These are phyloP conservation scores for Clupea harengus DNA, from an alignment of 2,113 vertebrate species.

Conservation along the genomic window DNA sequence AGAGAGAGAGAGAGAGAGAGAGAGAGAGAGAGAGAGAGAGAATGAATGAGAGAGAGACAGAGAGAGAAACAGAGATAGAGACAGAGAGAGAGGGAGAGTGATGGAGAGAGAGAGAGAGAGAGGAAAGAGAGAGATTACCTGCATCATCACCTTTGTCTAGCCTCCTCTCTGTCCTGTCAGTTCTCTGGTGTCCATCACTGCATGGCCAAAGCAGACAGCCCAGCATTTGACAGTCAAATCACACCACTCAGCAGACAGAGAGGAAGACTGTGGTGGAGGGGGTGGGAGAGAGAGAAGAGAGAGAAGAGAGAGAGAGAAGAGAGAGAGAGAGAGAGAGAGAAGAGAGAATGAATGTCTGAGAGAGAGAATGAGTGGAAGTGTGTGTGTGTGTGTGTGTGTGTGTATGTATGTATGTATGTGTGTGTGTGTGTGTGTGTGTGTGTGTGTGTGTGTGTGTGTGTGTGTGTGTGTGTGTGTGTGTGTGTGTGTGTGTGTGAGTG, in stretches of 20 bases:
- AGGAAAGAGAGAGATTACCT: neutral
- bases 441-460: neutral
- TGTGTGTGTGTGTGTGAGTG: neutral
- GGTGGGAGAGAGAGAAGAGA: conserved; percentile 23
- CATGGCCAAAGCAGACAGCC: conserved; percentile 37
- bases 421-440: neutral
- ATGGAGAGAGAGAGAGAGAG: neutral
- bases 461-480: neutral
- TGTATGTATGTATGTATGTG: neutral
- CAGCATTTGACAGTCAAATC: conserved; percentile 75
- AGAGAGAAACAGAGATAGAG: too few species aligned
- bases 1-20: neutral
- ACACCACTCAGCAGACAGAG: conserved; percentile 58
- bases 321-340: conserved; percentile 15
- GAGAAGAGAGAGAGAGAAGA: neutral
- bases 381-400: neutral
- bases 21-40: neutral
- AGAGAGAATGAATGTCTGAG: too few species aligned
- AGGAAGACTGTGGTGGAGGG: conserved; percentile 17
- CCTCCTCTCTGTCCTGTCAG: neutral
- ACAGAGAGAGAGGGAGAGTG: neutral
- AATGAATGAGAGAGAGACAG: neutral
- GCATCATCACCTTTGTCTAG: neutral
- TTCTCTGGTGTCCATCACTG: conserved; percentile 34
- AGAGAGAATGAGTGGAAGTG: neutral